Percentiles rank a stretch among this genome's conserved stretches.
Evolutionary conservation across 2,113 vertebrate species (phyloP).

Genomic region (Larimichthys polyactis): DNA sequence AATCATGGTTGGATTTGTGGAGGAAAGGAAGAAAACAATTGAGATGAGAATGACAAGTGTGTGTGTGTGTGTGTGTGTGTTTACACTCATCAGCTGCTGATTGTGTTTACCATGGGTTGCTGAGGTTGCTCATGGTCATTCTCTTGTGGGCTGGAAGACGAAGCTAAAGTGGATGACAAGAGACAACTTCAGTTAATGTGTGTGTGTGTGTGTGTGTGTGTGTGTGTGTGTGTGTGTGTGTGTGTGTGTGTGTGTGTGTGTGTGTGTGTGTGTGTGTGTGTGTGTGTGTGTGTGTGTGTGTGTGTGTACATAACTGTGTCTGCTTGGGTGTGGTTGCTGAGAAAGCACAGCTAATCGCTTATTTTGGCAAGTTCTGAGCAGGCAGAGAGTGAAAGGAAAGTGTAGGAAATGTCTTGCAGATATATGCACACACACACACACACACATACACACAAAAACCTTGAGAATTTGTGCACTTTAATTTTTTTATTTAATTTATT

Average conservation of each 20-base stretch:
- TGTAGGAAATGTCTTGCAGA: constrained; percentile 52
- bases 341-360: constrained; percentile 70
- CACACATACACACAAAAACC: constrained; percentile 28
- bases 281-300: no score
- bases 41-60: constrained; percentile 23
- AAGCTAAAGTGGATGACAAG: constrained; percentile 36
- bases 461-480: constrained; percentile 34
- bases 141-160: constrained; percentile 13
- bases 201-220: constrained; percentile 6
- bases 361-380: constrained; percentile 63
- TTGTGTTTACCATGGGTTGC: constrained; percentile 53
- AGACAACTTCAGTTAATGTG: constrained; percentile 16
- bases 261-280: no score
- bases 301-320: constrained; percentile 1
- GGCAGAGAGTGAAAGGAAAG: constrained; percentile 45
- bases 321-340: constrained; percentile 49
- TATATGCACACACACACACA: constrained; percentile 33
- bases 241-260: no score
- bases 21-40: not conserved
- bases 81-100: constrained; percentile 26
- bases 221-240: not conserved
- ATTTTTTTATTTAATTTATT: not conserved
- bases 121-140: constrained; percentile 29
- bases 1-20: constrained; percentile 11
- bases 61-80: not conserved